Percentiles rank a stretch among this genome's conserved stretches.
These are phyloP conservation scores for Entomobrya multifasciata DNA, from an alignment of 2,888 invertebrate species.

Conservation along the genomic window DNA sequence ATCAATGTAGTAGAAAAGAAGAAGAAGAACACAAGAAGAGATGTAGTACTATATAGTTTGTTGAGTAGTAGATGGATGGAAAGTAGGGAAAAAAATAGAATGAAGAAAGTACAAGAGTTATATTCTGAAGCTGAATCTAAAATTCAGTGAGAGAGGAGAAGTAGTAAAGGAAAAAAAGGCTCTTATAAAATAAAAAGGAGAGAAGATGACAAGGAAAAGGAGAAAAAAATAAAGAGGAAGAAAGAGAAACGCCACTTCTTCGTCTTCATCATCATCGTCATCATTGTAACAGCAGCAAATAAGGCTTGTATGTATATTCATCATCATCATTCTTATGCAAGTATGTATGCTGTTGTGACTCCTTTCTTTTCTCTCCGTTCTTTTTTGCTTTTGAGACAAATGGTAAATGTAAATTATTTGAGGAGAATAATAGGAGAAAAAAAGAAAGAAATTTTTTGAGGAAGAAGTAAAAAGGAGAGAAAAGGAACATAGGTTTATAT, in stretches of 20 bases:
- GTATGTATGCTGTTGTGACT: conserved; percentile 1
- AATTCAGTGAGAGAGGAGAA: conserved; percentile 7
- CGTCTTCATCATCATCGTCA: conserved; percentile 13
- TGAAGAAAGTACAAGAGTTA: conserved; percentile 37
- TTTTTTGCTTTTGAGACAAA: conserved; percentile 39
- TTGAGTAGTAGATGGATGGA: not conserved
- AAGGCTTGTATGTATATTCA: not conserved
- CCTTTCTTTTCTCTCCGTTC: not conserved
- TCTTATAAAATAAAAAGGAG: conserved; percentile 27
- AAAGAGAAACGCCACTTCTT: conserved; percentile 26
- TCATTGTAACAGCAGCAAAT: not conserved
- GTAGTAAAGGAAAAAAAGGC: conserved; percentile 27
- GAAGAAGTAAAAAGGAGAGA: not conserved
- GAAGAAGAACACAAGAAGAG: conserved; percentile 47
- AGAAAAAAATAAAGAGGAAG: conserved; percentile 33
- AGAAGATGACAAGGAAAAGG: conserved; percentile 57
- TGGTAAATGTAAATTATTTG: conserved; percentile 66
- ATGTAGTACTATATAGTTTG: conserved; percentile 8
- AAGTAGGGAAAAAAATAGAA: conserved; percentile 23
- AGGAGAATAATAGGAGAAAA: conserved; percentile 29
- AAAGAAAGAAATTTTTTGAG: no score
- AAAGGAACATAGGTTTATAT: conserved; percentile 37
- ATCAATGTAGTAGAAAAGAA: conserved; percentile 67
- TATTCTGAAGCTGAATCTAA: no score
- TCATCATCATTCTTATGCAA: no score